Evolutionary conservation across 2,888 invertebrate species (phyloP).

Genomic region (Xestobium rufovillosum): DNA sequence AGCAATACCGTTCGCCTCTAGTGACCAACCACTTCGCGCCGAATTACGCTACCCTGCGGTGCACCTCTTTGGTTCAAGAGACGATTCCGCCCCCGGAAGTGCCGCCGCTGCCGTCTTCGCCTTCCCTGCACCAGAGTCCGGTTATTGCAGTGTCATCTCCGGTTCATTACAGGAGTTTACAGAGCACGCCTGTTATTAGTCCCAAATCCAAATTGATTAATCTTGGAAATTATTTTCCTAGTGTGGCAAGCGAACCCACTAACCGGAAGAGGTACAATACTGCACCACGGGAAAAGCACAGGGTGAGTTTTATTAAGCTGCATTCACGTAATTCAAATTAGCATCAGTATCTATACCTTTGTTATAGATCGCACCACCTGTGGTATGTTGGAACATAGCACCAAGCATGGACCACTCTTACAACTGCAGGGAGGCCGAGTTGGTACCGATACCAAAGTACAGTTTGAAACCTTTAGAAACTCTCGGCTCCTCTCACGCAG

Average conservation of each 20-base stretch:
- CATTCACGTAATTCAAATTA: neutral
- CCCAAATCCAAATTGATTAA: conserved; percentile 41
- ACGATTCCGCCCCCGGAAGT: conserved; percentile 35
- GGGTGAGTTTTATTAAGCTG: conserved; percentile 38
- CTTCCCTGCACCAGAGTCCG: conserved; percentile 35
- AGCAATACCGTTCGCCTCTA: conserved; percentile 49
- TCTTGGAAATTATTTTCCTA: conserved; percentile 41
- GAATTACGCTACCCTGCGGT: conserved; percentile 46
- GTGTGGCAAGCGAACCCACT: conserved; percentile 41
- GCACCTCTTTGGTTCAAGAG: conserved; percentile 26
- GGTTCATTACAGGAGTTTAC: conserved; percentile 40
- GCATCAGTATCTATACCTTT: conserved; percentile 19
- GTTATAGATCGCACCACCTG: conserved; percentile 49
- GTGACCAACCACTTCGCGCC: conserved; percentile 46
- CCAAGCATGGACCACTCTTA: conserved; percentile 54
- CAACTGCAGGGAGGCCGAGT: conserved; percentile 51
- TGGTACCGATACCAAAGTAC: conserved; percentile 50
- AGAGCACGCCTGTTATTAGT: conserved; percentile 38
- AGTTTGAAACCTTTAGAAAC: conserved; percentile 50
- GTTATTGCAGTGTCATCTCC: conserved; percentile 29
- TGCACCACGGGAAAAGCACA: conserved; percentile 52
- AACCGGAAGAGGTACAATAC: conserved; percentile 52
- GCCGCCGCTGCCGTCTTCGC: conserved; percentile 38
- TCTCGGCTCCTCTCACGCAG: conserved; percentile 51
- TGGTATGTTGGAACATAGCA: conserved; percentile 54